phyloP scores from a whole-genome alignment of 2,113 vertebrate species.

The Phylloscopus whistleri region DNA sequence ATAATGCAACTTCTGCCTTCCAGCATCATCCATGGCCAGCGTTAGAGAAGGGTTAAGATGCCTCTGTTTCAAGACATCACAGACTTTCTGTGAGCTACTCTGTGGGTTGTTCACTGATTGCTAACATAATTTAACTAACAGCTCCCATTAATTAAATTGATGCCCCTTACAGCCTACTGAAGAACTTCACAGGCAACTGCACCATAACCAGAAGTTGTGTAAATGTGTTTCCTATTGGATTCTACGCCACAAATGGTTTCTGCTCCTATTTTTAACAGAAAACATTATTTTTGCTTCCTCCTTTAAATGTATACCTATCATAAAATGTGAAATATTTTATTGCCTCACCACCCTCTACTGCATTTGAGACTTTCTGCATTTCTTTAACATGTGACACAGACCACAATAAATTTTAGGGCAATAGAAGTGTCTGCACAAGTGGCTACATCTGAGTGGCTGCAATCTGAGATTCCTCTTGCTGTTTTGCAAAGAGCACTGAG shows the following conservation, averaged over 20 bases:
- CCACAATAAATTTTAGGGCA: conserved; percentile 37
- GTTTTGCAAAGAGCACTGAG: conserved; percentile 27
- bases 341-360: neutral
- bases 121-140: conserved; percentile 35
- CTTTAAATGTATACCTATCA: conserved; percentile 29
- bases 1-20: neutral
- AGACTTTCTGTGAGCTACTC: neutral
- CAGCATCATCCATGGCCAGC: neutral
- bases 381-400: conserved; percentile 40
- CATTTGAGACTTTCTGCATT: neutral
- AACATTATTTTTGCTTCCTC: conserved; percentile 50
- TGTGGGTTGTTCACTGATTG: conserved; percentile 31
- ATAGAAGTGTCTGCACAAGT: conserved; percentile 32
- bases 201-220: conserved; percentile 29
- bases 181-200: conserved; percentile 32
- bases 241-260: conserved; percentile 56
- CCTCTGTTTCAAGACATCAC: neutral
- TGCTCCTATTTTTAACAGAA: conserved; percentile 59
- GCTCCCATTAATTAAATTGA: conserved; percentile 20
- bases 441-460: conserved; percentile 7
- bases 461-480: conserved; percentile 31
- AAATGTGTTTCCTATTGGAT: conserved; percentile 67
- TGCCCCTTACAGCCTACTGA: conserved; percentile 19
- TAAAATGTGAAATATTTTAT: conserved; percentile 43
- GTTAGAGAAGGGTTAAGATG: neutral